phyloP scores from a whole-genome alignment of 2,113 vertebrate species.

The Anser cygnoides region DNA sequence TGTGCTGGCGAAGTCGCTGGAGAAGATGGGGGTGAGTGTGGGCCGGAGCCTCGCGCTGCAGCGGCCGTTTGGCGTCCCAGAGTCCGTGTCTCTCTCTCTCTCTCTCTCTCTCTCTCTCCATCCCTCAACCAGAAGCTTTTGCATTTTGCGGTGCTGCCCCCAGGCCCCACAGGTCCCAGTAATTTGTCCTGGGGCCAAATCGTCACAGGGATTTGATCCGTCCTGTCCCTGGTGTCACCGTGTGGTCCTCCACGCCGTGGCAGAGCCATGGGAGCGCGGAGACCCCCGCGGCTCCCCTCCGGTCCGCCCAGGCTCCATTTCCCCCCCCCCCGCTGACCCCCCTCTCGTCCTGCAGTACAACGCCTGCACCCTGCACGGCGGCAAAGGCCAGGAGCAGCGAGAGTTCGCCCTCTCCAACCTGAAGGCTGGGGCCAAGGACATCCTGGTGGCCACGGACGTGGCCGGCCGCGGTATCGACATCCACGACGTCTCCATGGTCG shows the following conservation, averaged over 20 bases:
- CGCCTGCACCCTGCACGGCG: conserved; percentile 95
- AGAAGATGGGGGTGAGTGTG: conserved; percentile 95
- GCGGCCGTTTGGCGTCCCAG: too few relatives aligned
- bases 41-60: neutral
- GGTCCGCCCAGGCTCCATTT: accelerated
- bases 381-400: conserved; percentile 97
- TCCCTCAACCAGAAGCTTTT: too few relatives aligned
- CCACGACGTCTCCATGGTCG: conserved; percentile 97
- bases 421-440: conserved; percentile 97
- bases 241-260: too few relatives aligned
- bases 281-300: accelerated
- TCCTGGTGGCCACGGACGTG: conserved; percentile 97
- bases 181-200: too few relatives aligned
- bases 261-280: accelerated
- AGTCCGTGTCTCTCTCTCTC: too few relatives aligned
- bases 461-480: conserved; percentile 98
- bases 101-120: too few relatives aligned
- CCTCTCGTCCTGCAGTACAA: conserved; percentile 83
- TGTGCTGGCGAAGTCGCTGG: conserved; percentile 95
- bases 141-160: too few relatives aligned
- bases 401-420: conserved; percentile 98
- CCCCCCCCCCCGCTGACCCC: accelerated
- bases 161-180: too few relatives aligned
- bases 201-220: too few relatives aligned
- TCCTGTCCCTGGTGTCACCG: too few relatives aligned